These are phyloP conservation scores for Echinometra lucunter DNA, from an alignment of 53 echinoderm and acorn worm genomes.

Conservation along the genomic window DNA sequence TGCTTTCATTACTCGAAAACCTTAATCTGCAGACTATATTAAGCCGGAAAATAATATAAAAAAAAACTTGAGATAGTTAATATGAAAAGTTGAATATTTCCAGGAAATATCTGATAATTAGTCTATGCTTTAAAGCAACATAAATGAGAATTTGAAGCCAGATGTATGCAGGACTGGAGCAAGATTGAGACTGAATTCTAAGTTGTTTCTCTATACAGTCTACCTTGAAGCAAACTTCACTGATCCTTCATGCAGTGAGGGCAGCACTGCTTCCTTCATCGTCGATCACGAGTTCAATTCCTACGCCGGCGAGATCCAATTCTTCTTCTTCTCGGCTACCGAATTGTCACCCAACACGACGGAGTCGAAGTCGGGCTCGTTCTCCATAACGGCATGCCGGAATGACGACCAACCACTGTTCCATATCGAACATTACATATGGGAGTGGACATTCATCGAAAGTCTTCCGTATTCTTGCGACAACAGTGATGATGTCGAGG, in stretches of 20 bases:
- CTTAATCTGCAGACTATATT: too few relatives aligned
- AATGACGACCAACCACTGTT: neutral
- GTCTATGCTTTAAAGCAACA: too few relatives aligned
- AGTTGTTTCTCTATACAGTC: neutral
- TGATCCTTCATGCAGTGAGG: neutral
- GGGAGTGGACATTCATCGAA: constrained; percentile 26
- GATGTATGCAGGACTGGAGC: too few relatives aligned
- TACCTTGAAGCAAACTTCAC: constrained; percentile 11
- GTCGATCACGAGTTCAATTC: neutral
- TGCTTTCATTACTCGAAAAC: too few relatives aligned
- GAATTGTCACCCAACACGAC: neutral
- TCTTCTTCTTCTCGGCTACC: constrained; percentile 20
- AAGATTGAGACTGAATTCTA: too few relatives aligned
- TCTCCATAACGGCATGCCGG: neutral
- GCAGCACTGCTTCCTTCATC: neutral
- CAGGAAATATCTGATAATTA: too few relatives aligned
- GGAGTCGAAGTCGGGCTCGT: neutral
- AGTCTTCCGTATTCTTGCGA: neutral
- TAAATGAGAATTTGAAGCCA: too few relatives aligned
- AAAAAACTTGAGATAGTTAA: too few relatives aligned
- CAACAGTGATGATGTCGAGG: neutral
- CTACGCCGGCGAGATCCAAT: neutral
- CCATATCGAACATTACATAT: neutral
- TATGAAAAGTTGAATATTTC: too few relatives aligned
- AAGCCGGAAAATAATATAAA: too few relatives aligned